A percentile compares a stretch with the other conserved stretches of the same genome.
Evolutionary conservation across 2,797 vertebrate genomes (phyloP).

Genomic region (Intellagama lesueurii): DNA sequence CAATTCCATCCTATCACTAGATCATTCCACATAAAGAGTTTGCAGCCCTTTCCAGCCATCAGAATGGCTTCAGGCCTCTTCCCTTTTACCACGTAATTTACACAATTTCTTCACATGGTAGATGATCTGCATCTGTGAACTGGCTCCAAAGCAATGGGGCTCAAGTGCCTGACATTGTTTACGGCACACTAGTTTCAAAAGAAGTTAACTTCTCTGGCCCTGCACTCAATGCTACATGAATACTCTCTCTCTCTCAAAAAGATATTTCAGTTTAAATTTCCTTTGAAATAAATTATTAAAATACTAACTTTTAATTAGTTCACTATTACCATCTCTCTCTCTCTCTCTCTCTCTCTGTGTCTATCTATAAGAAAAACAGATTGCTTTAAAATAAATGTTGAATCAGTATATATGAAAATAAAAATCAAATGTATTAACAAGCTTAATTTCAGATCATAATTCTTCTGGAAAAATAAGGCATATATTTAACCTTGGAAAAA

Average conservation of each 20-base stretch:
- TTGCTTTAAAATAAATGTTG: constrained; percentile 23
- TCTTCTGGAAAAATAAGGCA: neutral
- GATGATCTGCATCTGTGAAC: neutral
- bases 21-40: neutral
- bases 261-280: neutral
- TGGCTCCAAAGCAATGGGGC: too few species aligned
- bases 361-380: neutral
- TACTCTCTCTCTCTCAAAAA: neutral
- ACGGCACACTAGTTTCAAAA: neutral
- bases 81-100: neutral
- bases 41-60: neutral
- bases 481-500: neutral
- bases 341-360: too few species aligned
- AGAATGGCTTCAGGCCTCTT: neutral
- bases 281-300: neutral
- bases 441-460: neutral
- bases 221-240: neutral
- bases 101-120: neutral
- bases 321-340: neutral
- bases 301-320: constrained; percentile 2
- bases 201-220: neutral
- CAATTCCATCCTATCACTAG: neutral
- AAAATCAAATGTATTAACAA: neutral
- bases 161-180: neutral
- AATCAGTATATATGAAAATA: neutral